A percentile compares a stretch with the other conserved stretches of the same genome.
Evolutionary conservation across 2,888 invertebrate species (phyloP).

Genomic region (Hyposoter dolosus): DNA sequence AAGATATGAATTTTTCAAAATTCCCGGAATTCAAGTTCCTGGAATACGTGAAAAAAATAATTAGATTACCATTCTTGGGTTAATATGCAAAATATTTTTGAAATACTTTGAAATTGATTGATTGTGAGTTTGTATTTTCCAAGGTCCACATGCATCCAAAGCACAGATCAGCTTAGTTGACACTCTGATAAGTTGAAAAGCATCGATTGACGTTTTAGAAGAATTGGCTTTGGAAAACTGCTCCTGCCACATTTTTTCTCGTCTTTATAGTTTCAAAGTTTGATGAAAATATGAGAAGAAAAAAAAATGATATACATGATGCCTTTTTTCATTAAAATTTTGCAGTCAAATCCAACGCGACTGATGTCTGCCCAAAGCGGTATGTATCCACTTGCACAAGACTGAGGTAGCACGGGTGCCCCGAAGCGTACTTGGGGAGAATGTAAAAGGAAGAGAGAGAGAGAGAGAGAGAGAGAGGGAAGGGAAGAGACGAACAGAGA

Average conservation of each 20-base stretch:
- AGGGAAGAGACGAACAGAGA: constrained; percentile 40
- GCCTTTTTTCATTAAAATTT: constrained; percentile 28
- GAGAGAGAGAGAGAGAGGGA: too few relatives aligned
- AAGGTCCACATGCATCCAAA: neutral
- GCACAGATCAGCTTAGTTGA: neutral
- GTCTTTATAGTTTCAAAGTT: neutral
- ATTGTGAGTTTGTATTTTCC: neutral
- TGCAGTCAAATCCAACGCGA: constrained; percentile 31
- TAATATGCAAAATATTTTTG: neutral
- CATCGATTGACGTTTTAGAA: neutral
- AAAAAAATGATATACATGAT: neutral
- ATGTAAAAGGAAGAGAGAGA: neutral
- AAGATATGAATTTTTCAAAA: too few relatives aligned
- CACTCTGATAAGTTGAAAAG: neutral
- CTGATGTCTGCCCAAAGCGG: constrained; percentile 32
- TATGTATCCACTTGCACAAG: constrained; percentile 43
- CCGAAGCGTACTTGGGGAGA: constrained; percentile 38
- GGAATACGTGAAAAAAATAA: too few relatives aligned
- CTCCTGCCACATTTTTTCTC: neutral
- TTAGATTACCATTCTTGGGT: too few relatives aligned
- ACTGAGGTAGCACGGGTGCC: constrained; percentile 21
- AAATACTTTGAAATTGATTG: neutral
- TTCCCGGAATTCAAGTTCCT: too few relatives aligned
- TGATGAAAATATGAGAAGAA: neutral
- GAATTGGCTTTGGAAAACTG: neutral